Base-by-base conservation (phyloP, 2,797 vertebrate genomes). In the Pogonophryne albipinna region DNA sequence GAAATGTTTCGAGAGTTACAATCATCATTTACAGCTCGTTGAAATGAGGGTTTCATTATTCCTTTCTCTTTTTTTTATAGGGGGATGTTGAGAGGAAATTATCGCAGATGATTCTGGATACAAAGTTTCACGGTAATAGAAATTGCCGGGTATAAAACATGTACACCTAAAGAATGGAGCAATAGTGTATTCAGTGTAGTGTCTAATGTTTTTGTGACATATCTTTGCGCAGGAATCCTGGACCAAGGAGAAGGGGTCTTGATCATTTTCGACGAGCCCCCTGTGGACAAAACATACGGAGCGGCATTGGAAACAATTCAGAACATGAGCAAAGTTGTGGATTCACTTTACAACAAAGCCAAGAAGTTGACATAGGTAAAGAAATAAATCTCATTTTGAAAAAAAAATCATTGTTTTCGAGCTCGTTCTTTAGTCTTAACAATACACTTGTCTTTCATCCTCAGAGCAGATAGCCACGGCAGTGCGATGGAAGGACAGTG, bases 321-420 rank as follows among this genome's bases (percentile, higher is more conserved):
- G 95, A 99, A 99, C 90, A 99, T 99, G 98, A 99, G 98, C 92
- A 99, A 99, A 97, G 98, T 99, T 74, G 98, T 99, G 95, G 98
- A 99, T 94, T 99, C 98, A 11, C 97, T 99, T 93, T 99, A 99
- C 97, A 99, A 98, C 97, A 99, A 99, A 97, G 98, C 98, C 91
- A 99, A 99, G 96, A 99, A 99, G 91, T 93, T 99, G 76, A 99
- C 98, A 98, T 99, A 99, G 97, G 98, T 99, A 77, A 81, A 71
- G 27, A 27, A 42, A 51, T 2, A 14, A 10, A 3, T 2, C 1
- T 10, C 2, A 34, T 15, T 2, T 4, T 23, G 2, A 10, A 12
- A 2, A 4, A 4, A 11, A 14, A 27, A 15, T 1, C 1, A 1
- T 0, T 4, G 4, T 7, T n/a, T 52, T 23, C 0, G 0, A 47